Conservation (phyloP, 2,113 vertebrate species). For the Mola mola region DNA sequence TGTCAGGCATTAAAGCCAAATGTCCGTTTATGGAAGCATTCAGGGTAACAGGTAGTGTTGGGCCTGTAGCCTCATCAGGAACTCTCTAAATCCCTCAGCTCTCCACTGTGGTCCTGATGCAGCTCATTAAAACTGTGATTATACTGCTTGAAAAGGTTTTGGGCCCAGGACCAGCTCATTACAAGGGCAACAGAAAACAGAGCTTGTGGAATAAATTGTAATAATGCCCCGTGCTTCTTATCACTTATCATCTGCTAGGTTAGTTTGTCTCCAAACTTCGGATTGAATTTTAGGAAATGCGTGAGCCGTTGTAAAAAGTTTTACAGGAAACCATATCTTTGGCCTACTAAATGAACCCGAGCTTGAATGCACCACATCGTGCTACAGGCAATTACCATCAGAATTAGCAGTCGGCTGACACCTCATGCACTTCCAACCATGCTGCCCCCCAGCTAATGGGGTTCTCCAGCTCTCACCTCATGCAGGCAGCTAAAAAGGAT, state of each 20-base stretch:
- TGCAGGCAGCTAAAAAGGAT: constrained; percentile 9
- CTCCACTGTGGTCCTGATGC: constrained; percentile 61
- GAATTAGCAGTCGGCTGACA: constrained; percentile 34
- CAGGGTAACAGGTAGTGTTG: constrained; percentile 66
- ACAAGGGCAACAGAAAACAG: constrained; percentile 65
- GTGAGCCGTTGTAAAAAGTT: constrained; percentile 7
- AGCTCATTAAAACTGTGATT: constrained; percentile 76
- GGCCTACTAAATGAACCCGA: not conserved
- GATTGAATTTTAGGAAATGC: constrained; percentile 1
- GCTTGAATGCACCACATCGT: constrained; percentile 2
- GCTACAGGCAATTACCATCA: constrained; percentile 40
- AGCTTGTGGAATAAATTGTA: constrained; percentile 41
- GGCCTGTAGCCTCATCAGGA: constrained; percentile 49
- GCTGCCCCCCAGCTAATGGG: constrained; percentile 12
- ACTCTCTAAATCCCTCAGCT: constrained; percentile 57
- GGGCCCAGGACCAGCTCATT: constrained; percentile 63
- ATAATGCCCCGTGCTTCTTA: constrained; percentile 30
- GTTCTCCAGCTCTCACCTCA: constrained; percentile 1
- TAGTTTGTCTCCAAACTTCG: constrained; percentile 24
- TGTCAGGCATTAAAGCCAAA: constrained; percentile 76
- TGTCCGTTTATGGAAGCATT: constrained; percentile 69
- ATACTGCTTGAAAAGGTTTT: constrained; percentile 63
- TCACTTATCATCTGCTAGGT: constrained; percentile 40
- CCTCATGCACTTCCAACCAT: not conserved
- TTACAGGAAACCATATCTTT: constrained; percentile 31